A percentile compares a stretch with the other conserved stretches of the same genome.
Conservation (phyloP, 2,797 vertebrate species). For the Urocyon cinereoargenteus region DNA sequence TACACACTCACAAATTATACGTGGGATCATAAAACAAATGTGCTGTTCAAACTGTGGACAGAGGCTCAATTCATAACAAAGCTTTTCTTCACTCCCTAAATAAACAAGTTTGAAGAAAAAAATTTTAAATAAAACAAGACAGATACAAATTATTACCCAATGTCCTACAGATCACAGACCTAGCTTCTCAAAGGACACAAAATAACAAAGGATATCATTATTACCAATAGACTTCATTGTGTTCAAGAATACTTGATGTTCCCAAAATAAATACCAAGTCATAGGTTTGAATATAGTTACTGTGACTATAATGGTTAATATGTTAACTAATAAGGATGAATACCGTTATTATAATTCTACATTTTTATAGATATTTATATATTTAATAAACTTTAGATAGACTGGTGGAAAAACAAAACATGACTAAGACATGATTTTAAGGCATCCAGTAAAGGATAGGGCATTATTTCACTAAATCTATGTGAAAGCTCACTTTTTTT, state of each 20-base stretch:
- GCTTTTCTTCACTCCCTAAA: neutral
- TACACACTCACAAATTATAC: neutral
- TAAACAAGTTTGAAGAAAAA: conserved; percentile 33
- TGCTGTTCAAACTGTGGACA: neutral
- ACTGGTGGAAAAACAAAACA: conserved; percentile 47
- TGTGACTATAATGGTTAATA: neutral
- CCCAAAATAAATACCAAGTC: conserved; percentile 4
- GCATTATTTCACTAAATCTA: conserved; percentile 57
- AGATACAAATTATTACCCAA: conserved; percentile 15
- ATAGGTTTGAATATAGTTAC: neutral
- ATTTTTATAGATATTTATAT: neutral
- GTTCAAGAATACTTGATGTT: conserved; percentile 17
- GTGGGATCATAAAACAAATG: neutral
- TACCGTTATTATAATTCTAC: neutral
- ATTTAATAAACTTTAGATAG: conserved; percentile 41
- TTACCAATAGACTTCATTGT: conserved; percentile 1
- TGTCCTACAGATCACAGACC: neutral
- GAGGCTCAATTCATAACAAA: conserved; percentile 30
- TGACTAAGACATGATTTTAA: conserved; percentile 47
- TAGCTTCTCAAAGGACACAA: neutral
- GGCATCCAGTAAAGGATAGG: conserved; percentile 23
- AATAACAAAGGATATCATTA: conserved; percentile 40
- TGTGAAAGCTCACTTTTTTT: conserved; percentile 54
- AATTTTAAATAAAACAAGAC: neutral
- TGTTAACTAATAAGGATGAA: conserved; percentile 27